Evolutionary conservation across 1,140 invertebrate genomes (phyloP).

Genomic region (Heliothis subflexa): DNA sequence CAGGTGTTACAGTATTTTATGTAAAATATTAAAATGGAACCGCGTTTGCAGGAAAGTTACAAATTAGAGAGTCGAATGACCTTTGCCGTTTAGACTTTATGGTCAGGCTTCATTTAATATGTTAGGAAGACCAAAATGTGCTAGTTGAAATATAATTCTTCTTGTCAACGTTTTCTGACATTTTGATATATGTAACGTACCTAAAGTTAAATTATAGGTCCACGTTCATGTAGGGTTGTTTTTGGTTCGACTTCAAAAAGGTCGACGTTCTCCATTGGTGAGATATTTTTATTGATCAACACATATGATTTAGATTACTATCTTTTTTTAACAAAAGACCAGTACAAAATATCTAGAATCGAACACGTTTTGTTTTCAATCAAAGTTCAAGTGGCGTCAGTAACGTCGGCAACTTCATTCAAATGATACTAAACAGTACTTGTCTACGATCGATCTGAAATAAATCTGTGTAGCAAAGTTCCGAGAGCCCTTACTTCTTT

Average conservation of each 20-base stretch:
- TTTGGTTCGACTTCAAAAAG: too few relatives aligned
- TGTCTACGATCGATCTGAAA: slow-evolving; percentile 33
- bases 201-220: too few relatives aligned
- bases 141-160: neutral
- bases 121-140: neutral
- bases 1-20: slow-evolving; percentile 75
- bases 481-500: slow-evolving; percentile 5
- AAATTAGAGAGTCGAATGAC: slow-evolving; percentile 72
- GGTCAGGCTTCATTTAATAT: slow-evolving; percentile 30
- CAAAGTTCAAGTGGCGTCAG: neutral
- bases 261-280: too few relatives aligned
- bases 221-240: too few relatives aligned
- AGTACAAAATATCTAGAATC: too few relatives aligned
- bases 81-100: slow-evolving; percentile 50
- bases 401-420: neutral
- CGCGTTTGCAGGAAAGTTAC: slow-evolving; percentile 64
- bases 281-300: too few relatives aligned
- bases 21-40: slow-evolving; percentile 75
- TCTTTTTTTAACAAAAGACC: too few relatives aligned
- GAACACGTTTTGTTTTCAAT: too few relatives aligned
- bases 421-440: slow-evolving; percentile 1
- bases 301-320: too few relatives aligned
- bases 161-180: neutral
- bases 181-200: neutral
- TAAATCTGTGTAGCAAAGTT: slow-evolving; percentile 31